Evolutionary conservation across 2,888 invertebrate species (phyloP).

Genomic region (Dynastes tityus): DNA sequence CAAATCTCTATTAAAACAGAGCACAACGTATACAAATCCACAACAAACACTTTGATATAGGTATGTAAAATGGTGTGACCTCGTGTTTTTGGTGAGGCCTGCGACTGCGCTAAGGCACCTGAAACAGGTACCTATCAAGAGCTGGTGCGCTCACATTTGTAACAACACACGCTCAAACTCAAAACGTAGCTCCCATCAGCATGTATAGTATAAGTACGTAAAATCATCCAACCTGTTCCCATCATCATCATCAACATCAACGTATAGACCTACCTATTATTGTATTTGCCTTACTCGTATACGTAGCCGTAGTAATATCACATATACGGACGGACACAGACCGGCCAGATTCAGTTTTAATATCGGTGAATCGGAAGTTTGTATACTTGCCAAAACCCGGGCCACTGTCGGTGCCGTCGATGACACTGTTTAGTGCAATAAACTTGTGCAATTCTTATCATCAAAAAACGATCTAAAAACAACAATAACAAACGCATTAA

Average conservation of each 20-base stretch:
- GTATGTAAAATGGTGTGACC: conserved; percentile 64
- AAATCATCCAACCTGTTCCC: conserved; percentile 38
- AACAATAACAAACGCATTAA: background rate
- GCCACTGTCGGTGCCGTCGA: conserved; percentile 16
- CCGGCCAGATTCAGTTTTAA: conserved; percentile 28
- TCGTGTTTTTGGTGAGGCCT: conserved; percentile 62
- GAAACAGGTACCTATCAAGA: conserved; percentile 57
- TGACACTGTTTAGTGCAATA: conserved; percentile 39
- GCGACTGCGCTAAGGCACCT: conserved; percentile 66
- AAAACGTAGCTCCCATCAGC: background rate
- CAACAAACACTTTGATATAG: conserved; percentile 36
- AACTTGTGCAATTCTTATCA: conserved; percentile 22
- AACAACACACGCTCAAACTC: conserved; percentile 48
- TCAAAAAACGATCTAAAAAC: background rate
- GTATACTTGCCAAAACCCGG: conserved; percentile 15
- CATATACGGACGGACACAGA: background rate
- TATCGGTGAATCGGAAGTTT: conserved; percentile 16
- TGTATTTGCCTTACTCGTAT: background rate
- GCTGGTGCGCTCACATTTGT: conserved; percentile 61
- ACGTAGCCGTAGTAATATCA: background rate
- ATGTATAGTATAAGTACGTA: background rate
- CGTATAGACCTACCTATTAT: conserved; percentile 1
- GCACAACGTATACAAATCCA: background rate
- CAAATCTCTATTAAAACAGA: conserved; percentile 16
- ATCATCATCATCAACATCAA: too few relatives aligned